Conservation (phyloP, 53 echinoderm and acorn worm species). For the Hippasteria phrygiana region DNA sequence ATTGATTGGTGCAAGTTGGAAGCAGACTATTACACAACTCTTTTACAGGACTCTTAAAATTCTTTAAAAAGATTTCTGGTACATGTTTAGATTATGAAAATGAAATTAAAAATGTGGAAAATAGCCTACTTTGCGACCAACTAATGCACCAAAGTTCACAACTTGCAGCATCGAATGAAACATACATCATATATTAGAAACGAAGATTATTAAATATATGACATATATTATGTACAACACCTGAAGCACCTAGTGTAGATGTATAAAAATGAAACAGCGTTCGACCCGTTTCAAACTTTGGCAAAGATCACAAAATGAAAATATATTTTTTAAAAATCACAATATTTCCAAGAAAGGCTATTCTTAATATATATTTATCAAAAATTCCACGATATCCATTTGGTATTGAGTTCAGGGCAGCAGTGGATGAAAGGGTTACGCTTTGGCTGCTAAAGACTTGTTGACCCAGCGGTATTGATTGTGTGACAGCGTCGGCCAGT, state of each 20-base stretch:
- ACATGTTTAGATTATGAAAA: too few species aligned
- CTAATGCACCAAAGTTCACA: background rate
- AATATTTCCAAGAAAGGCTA: constrained; percentile 25
- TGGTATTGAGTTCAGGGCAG: constrained; percentile 6
- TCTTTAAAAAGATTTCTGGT: too few species aligned
- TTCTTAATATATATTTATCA: constrained; percentile 1
- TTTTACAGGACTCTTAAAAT: too few species aligned
- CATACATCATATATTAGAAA: background rate
- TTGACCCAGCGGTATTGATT: constrained; percentile 78
- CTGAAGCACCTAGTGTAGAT: constrained; percentile 32
- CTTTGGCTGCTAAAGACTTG: constrained; percentile 57
- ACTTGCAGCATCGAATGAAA: too few species aligned
- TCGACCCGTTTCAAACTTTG: constrained; percentile 51
- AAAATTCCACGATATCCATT: constrained; percentile 30
- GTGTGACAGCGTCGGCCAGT: constrained; percentile 20
- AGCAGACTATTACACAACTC: too few species aligned
- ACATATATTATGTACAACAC: constrained; percentile 8
- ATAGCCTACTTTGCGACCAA: too few species aligned
- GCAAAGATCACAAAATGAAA: constrained; percentile 57
- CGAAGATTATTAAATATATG: background rate
- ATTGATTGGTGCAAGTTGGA: too few species aligned
- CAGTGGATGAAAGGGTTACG: constrained; percentile 25
- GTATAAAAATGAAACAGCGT: constrained; percentile 21
- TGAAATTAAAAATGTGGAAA: too few species aligned
- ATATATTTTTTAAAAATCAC: constrained; percentile 33